A percentile compares a stretch with the other conserved stretches of the same genome.
These are phyloP conservation scores for Nowickia ferox DNA, from an alignment of 2,888 invertebrate species.

Conservation along the genomic window DNA sequence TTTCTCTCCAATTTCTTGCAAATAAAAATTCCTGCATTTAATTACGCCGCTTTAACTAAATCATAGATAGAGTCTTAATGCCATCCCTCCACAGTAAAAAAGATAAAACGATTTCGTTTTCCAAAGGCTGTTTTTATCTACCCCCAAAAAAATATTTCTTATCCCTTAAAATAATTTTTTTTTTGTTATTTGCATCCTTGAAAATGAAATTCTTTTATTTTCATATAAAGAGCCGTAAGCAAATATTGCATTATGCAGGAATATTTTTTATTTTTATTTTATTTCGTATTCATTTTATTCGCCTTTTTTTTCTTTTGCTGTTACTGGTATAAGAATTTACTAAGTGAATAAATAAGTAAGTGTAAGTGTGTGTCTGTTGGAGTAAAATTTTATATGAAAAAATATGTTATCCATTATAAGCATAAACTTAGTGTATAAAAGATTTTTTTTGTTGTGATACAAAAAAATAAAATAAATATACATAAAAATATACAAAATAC, in stretches of 20 bases:
- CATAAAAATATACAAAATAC: conserved; percentile 19
- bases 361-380: conserved; percentile 49
- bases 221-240: conserved; percentile 71
- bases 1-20: too few species aligned
- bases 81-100: background rate
- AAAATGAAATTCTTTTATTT: conserved; percentile 67
- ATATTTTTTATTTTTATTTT: conserved; percentile 38
- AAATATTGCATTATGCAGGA: conserved; percentile 74
- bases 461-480: conserved; percentile 25
- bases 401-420: conserved; percentile 72
- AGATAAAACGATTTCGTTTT: conserved; percentile 5
- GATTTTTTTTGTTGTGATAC: conserved; percentile 35
- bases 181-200: conserved; percentile 58
- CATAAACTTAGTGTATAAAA: conserved; percentile 68
- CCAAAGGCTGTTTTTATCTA: conserved; percentile 44
- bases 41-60: background rate
- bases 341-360: conserved; percentile 58
- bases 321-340: conserved; percentile 52
- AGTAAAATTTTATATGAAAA: conserved; percentile 50
- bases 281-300: conserved; percentile 27
- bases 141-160: conserved; percentile 43
- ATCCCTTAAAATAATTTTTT: conserved; percentile 55
- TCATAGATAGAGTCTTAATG: background rate
- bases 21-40: background rate
- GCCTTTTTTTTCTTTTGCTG: conserved; percentile 4